Base-by-base conservation (phyloP, 2,797 vertebrate species). In the Trachops cirrhosus region DNA sequence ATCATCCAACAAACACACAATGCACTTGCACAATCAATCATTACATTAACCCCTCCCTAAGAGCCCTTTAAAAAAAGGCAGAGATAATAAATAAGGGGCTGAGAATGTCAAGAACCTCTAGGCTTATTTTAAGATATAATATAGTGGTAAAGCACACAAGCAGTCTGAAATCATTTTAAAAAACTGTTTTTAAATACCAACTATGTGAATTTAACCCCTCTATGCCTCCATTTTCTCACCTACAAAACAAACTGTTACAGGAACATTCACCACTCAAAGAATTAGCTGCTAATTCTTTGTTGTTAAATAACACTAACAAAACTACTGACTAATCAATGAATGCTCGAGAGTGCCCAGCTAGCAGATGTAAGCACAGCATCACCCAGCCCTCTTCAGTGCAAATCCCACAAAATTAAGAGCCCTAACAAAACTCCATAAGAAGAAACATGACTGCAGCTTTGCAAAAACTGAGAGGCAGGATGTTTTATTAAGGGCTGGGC, bases 111-210 rank as follows among this genome's bases (percentile, higher is more conserved):
- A 93, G 62, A 91, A 82, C 14, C 39, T 50, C 10, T 29, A 78
- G 59, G 22, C 62, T 73, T 84, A 93, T 91, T 93, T 96, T 73
- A 91, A 86, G 75, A 73, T 70, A 41, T 44, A 90, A 77, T 75
- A 52, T 6, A 91, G 9, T 46, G 34, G 57, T 74, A 95, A 92
- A 93, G 50, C 68, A 93, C 5, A 78, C 0, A 41, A 32, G 73
- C 44, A 32, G n/a, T 84, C 71, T 82, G 18, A 91, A 92, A 88
- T 78, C n/a, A 54, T 62, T 84, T 57, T 52, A 15, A 50, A 82
- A 68, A 50, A 9, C 37, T 48, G 16, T 5, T 46, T 91, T 82
- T 85, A 54, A 86, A 88, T 67, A 10, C 75, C 37, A 79, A 19
- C n/a, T 90, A 15, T 79, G 57, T 82, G 44, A 64, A 85, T 83